Percentiles rank a stretch among this genome's conserved stretches.
phyloP scores from a whole-genome alignment of 1,140 invertebrate species.

The Centruroides sculpturatus region DNA sequence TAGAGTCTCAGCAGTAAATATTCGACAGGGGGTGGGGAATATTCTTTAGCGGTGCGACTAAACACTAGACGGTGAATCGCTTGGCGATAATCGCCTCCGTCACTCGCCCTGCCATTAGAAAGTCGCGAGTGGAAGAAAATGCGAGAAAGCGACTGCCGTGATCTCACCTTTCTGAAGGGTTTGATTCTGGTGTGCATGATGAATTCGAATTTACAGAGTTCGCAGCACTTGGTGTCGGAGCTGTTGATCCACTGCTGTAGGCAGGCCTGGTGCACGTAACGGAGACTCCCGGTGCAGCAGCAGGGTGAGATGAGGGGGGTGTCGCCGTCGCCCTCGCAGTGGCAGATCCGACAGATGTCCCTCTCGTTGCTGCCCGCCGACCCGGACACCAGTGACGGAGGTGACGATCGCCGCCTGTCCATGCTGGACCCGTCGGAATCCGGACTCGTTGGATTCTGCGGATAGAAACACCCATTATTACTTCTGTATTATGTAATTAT shows the following conservation, averaged over 20 bases:
- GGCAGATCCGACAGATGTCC: slow-evolving; percentile 56
- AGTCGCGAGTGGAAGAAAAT: no score
- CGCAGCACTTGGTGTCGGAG: slow-evolving; percentile 82
- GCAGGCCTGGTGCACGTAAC: slow-evolving; percentile 86
- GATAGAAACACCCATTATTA: no score
- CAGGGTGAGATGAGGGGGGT: slow-evolving; percentile 78
- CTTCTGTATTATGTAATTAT: no score
- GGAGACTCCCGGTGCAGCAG: slow-evolving; percentile 74
- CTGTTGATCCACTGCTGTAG: slow-evolving; percentile 94
- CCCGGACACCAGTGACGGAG: slow-evolving; percentile 6
- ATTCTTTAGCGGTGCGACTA: no score
- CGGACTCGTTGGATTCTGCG: no score
- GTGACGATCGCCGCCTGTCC: slow-evolving; percentile 11
- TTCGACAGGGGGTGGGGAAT: no score
- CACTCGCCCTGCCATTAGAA: no score
- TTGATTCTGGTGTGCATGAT: slow-evolving; percentile 93
- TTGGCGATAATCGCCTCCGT: no score
- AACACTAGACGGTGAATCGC: no score
- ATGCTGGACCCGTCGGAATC: background rate
- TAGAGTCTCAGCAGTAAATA: no score
- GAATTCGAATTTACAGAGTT: slow-evolving; percentile 92
- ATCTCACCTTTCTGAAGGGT: slow-evolving; percentile 72
- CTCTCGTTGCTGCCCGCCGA: background rate
- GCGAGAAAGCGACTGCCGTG: no score
- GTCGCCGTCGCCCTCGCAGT: slow-evolving; percentile 70